These are phyloP conservation scores for Mormyrus proboscirostris DNA, from an alignment of 2,797 vertebrate species.

Conservation along the genomic window DNA sequence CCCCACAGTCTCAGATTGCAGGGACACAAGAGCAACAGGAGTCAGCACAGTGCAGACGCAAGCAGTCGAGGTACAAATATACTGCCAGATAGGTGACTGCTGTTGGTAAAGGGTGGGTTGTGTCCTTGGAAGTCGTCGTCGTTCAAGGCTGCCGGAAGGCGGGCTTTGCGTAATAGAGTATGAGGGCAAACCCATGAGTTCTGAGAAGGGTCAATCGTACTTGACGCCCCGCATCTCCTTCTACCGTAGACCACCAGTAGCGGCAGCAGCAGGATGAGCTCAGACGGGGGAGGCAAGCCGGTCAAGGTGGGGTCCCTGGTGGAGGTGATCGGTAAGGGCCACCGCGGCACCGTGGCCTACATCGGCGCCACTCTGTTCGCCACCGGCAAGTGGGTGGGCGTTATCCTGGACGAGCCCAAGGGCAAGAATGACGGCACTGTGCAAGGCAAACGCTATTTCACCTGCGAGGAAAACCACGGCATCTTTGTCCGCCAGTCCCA, in stretches of 20 bases:
- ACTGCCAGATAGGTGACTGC: background rate
- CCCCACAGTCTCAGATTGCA: background rate
- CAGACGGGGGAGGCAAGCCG: slow-evolving; percentile 70
- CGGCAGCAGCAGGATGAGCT: slow-evolving; percentile 82
- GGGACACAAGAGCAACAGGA: background rate
- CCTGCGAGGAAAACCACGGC: slow-evolving; percentile 87
- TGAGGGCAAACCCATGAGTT: background rate
- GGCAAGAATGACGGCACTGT: slow-evolving; percentile 96
- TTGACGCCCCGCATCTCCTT: background rate
- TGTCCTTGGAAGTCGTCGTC: background rate
- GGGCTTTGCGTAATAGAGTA: background rate
- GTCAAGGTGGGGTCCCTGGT: slow-evolving; percentile 83
- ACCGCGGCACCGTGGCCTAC: slow-evolving; percentile 83
- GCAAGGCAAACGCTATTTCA: slow-evolving; percentile 91
- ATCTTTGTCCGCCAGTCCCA: slow-evolving; percentile 95
- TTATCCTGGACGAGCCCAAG: slow-evolving; percentile 88
- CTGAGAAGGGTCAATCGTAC: background rate
- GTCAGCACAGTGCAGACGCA: background rate
- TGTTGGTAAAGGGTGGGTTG: background rate
- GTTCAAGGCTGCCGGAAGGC: background rate
- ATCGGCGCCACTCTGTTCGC: slow-evolving; percentile 93
- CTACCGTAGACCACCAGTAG: slow-evolving; percentile 64
- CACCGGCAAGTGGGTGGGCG: slow-evolving; percentile 93
- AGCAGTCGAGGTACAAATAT: background rate
- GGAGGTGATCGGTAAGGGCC: slow-evolving; percentile 89